Evolutionary conservation across 2,797 vertebrate species (phyloP).

Genomic region (Rhinella marina): DNA sequence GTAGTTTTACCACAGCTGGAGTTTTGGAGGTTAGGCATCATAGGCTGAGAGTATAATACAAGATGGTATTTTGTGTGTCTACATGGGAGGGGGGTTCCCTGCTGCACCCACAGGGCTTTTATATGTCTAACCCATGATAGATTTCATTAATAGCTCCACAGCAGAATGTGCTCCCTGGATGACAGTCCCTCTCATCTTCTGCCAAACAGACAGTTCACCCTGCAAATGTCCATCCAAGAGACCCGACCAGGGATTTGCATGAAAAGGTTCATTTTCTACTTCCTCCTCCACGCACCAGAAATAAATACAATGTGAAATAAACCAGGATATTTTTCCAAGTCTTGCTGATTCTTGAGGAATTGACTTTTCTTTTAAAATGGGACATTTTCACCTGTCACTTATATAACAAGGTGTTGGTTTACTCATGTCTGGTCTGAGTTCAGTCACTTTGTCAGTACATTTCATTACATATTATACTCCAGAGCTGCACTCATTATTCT

Average conservation of each 20-base stretch:
- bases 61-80: slow-evolving; percentile 22
- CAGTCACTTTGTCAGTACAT: no score
- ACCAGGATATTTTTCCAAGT: slow-evolving; percentile 38
- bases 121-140: background rate
- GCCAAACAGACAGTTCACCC: background rate
- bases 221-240: slow-evolving; percentile 1
- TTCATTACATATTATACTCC: no score
- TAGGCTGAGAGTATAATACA: slow-evolving; percentile 6
- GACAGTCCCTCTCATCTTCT: background rate
- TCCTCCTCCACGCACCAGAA: slow-evolving; percentile 9
- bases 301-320: slow-evolving; percentile 47
- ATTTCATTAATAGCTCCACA: background rate
- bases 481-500: no score
- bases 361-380: background rate
- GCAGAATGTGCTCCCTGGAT: background rate
- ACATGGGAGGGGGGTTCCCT: background rate
- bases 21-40: no score
- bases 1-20: no score
- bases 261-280: slow-evolving; percentile 29
- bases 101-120: background rate
- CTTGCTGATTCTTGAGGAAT: background rate
- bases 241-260: slow-evolving; percentile 9
- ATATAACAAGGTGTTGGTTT: background rate
- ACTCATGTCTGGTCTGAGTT: background rate
- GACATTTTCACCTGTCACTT: background rate